These are phyloP conservation scores for Mellilla xanthometata DNA, from an alignment of 2,888 invertebrate genomes.

Conservation along the genomic window DNA sequence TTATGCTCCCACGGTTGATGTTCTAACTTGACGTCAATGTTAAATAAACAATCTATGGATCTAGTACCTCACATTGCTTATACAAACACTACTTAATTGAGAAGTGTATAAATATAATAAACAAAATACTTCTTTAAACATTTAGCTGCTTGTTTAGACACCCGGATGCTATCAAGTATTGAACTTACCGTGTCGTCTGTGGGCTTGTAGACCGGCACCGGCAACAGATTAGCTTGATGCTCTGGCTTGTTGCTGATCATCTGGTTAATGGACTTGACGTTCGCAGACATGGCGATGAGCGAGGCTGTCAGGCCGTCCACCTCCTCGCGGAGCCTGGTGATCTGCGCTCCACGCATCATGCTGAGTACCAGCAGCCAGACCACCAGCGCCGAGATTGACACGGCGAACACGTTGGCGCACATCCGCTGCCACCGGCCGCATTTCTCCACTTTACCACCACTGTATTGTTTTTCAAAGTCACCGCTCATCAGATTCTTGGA, in stretches of 20 bases:
- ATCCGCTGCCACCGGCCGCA: conserved; percentile 45
- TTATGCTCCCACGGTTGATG: conserved; percentile 2
- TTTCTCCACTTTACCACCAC: conserved; percentile 51
- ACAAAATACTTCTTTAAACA: not conserved
- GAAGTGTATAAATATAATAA: not conserved
- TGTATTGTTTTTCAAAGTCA: conserved; percentile 69
- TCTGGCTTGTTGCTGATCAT: conserved; percentile 61
- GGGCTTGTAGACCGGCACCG: conserved; percentile 35
- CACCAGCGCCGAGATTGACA: conserved; percentile 37
- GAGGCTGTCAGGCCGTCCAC: conserved; percentile 66
- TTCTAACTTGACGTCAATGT: not conserved
- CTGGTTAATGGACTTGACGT: conserved; percentile 60
- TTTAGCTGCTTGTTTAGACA: no score
- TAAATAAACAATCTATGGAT: not conserved
- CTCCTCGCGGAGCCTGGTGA: conserved; percentile 56
- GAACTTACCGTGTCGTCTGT: conserved; percentile 72
- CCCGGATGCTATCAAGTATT: conserved; percentile 17
- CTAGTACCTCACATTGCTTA: not conserved
- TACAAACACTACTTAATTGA: not conserved
- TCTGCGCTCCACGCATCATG: conserved; percentile 62
- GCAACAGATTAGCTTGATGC: no score
- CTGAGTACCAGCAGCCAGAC: conserved; percentile 62
- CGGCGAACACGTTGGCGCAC: conserved; percentile 44
- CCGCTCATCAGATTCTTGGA: conserved; percentile 74
- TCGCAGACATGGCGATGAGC: conserved; percentile 62